A percentile compares a stretch with the other conserved stretches of the same genome.
Conservation (phyloP, 2,888 invertebrate genomes). For the Caenorhabditis zanzibari region DNA sequence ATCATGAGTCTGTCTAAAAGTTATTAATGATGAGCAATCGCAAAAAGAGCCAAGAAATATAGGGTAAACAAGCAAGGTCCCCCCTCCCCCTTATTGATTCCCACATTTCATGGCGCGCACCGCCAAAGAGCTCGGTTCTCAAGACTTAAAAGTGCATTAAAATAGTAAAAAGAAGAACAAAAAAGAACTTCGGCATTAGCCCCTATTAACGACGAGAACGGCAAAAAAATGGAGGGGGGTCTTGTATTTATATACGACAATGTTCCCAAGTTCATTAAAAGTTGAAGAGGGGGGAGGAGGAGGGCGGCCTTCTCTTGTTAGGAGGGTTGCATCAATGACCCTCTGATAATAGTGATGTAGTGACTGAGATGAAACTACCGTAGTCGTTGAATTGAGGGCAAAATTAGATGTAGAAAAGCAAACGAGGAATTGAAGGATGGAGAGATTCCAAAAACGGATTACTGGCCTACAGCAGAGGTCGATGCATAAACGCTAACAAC, state of each 20-base stretch:
- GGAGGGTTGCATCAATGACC: conserved; percentile 6
- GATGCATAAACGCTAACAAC: too few species aligned
- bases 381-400: too few species aligned
- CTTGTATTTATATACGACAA: conserved; percentile 32
- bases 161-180: not conserved
- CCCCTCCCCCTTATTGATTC: not conserved
- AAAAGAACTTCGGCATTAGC: not conserved
- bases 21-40: not conserved
- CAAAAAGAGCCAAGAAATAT: not conserved
- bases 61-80: too few species aligned
- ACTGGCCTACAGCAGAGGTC: too few species aligned
- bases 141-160: too few species aligned
- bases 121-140: not conserved
- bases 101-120: not conserved
- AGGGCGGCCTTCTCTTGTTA: conserved; percentile 8
- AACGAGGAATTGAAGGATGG: too few species aligned
- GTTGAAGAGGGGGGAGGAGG: too few species aligned
- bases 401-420: too few species aligned
- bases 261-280: conserved; percentile 44
- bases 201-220: conserved; percentile 1
- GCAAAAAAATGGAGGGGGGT: not conserved
- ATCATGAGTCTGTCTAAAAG: conserved; percentile 57
- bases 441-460: too few species aligned
- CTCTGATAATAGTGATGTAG: conserved; percentile 17
- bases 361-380: too few species aligned